A percentile compares a stretch with the other conserved stretches of the same genome.
Evolutionary conservation across 2,797 vertebrate species (phyloP).

Genomic region (Hafferia zeledoni): DNA sequence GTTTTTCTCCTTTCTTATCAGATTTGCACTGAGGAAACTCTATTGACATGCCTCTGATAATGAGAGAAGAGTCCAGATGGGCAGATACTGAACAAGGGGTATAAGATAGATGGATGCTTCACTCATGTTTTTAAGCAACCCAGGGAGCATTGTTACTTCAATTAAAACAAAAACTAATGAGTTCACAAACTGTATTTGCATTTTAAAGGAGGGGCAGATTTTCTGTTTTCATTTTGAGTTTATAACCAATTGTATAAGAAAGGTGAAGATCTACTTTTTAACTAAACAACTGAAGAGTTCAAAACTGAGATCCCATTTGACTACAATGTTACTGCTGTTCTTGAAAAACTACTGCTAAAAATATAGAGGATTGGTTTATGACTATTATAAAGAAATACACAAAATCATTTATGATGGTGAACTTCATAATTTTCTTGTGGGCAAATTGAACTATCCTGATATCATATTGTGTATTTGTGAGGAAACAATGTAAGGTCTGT

Average conservation of each 20-base stretch:
- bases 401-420: neutral
- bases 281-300: slow-evolving; percentile 37
- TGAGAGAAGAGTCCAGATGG: neutral
- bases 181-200: neutral
- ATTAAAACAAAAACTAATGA: neutral
- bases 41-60: neutral
- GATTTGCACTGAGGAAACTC: neutral
- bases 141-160: neutral
- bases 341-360: slow-evolving; percentile 36
- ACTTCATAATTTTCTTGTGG: slow-evolving; percentile 55
- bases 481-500: slow-evolving; percentile 34
- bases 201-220: neutral
- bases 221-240: slow-evolving; percentile 5
- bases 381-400: neutral
- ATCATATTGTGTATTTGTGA: slow-evolving; percentile 36
- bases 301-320: slow-evolving; percentile 32
- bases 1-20: neutral
- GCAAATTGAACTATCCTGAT: slow-evolving; percentile 35
- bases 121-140: neutral
- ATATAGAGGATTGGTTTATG: neutral
- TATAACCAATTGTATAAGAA: neutral
- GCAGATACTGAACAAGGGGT: neutral
- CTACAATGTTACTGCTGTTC: slow-evolving; percentile 28
- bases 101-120: neutral
- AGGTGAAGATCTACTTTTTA: slow-evolving; percentile 38